phyloP scores from a whole-genome alignment of 2,888 invertebrate genomes.

The Aphidoletes aphidimyza region DNA sequence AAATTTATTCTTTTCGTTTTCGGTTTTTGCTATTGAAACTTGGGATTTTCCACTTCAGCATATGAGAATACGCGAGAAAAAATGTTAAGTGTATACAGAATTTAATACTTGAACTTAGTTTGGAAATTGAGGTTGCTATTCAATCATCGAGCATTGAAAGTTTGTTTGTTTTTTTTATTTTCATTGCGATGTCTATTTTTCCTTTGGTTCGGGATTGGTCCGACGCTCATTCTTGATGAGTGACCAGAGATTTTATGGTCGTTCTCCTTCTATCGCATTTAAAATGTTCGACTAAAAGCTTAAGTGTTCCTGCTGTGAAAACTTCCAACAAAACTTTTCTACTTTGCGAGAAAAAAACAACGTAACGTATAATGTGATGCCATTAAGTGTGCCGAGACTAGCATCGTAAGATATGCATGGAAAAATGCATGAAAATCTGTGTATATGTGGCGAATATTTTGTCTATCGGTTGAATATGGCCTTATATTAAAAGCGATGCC shows the following conservation, averaged over 20 bases:
- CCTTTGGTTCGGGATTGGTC: too few relatives aligned
- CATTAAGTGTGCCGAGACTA: too few relatives aligned
- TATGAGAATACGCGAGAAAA: background rate
- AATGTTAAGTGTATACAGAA: background rate
- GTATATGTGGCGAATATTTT: background rate
- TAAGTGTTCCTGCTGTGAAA: constrained; percentile 19
- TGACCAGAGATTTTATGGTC: background rate
- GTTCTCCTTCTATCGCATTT: too few relatives aligned
- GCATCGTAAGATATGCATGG: background rate
- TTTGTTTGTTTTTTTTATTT: too few relatives aligned
- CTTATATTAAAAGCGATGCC: background rate
- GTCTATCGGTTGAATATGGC: background rate
- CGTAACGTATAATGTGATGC: too few relatives aligned
- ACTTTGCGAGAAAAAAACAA: background rate
- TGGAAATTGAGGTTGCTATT: too few relatives aligned
- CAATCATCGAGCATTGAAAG: too few relatives aligned
- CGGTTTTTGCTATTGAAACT: too few relatives aligned
- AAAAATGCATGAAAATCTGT: background rate
- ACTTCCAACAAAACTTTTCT: constrained; percentile 32
- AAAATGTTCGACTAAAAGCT: background rate
- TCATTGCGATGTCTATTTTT: too few relatives aligned
- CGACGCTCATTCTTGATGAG: too few relatives aligned
- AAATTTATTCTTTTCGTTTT: background rate
- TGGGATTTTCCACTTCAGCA: constrained; percentile 8
- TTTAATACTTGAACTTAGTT: background rate